Conservation (phyloP, 2,888 invertebrate genomes). For the Sesia bembeciformis region DNA sequence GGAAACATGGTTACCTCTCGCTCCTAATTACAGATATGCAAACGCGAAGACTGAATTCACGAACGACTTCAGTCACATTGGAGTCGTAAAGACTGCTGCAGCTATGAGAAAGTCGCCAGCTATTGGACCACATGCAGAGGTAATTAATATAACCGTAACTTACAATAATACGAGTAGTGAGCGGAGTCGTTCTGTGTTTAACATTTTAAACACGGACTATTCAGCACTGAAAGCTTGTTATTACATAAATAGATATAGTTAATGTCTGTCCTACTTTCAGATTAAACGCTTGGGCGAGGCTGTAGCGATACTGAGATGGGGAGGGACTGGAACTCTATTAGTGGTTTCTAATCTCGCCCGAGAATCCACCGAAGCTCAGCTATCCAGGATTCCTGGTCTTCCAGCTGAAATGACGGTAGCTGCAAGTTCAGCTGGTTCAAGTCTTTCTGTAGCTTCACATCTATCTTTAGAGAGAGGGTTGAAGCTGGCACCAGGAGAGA, state of each 20-base stretch:
- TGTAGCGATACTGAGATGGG: constrained; percentile 51
- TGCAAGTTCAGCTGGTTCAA: constrained; percentile 43
- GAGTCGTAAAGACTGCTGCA: constrained; percentile 42
- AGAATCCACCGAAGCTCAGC: constrained; percentile 49
- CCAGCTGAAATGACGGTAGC: constrained; percentile 53
- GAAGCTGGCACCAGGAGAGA: constrained; percentile 45
- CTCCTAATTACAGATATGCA: constrained; percentile 74
- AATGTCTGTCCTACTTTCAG: constrained; percentile 26
- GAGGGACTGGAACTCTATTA: constrained; percentile 46
- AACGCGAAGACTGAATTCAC: constrained; percentile 76
- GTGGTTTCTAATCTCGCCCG: constrained; percentile 62
- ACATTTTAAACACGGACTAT: no score
- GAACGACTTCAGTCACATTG: constrained; percentile 64
- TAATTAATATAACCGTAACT: constrained; percentile 11
- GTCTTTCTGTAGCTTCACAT: constrained; percentile 38
- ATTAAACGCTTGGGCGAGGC: constrained; percentile 74
- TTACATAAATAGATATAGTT: no score
- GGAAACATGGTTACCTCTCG: constrained; percentile 79
- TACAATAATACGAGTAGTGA: no score
- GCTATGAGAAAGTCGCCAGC: constrained; percentile 59
- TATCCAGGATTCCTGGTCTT: constrained; percentile 54
- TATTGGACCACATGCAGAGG: constrained; percentile 57
- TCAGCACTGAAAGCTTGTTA: no score
- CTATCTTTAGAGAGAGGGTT: constrained; percentile 36
- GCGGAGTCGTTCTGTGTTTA: no score